A percentile compares a stretch with the other conserved stretches of the same genome.
Conservation (phyloP, 2,113 vertebrate genomes). For the Podiceps cristatus region DNA sequence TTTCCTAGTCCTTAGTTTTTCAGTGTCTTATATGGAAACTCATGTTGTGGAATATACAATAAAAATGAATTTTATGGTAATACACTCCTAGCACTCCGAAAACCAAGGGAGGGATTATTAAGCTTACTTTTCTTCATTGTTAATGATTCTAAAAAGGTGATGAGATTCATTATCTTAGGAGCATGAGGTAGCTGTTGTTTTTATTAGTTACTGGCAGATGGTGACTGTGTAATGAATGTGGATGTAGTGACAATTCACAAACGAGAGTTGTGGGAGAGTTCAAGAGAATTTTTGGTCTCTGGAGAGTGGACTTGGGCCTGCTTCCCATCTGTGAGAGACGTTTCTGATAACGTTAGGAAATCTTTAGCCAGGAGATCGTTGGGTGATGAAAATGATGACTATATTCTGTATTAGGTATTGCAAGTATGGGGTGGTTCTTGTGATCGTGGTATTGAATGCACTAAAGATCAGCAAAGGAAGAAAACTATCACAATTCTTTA, state of each 20-base stretch:
- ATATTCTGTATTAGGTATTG: not conserved
- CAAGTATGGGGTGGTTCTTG: not conserved
- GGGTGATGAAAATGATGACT: not conserved
- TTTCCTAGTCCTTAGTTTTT: not conserved
- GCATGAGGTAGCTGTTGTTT: constrained; percentile 8
- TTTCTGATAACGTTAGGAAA: not conserved
- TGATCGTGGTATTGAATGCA: not conserved
- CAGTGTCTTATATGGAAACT: not conserved
- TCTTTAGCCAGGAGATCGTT: not conserved
- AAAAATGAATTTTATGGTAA: not conserved
- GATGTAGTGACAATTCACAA: constrained; percentile 10
- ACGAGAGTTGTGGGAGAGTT: not conserved
- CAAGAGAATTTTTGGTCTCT: not conserved
- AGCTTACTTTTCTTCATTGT: not conserved
- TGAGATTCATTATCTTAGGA: constrained; percentile 25
- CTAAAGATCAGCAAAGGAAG: not conserved
- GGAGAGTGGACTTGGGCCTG: not conserved
- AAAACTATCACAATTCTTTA: not conserved
- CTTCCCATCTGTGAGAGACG: not conserved
- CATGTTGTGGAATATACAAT: not conserved
- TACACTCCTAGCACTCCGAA: not conserved
- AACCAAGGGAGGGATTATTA: not conserved
- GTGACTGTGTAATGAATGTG: constrained; percentile 24
- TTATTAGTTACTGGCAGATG: constrained; percentile 43
- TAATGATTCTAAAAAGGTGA: constrained; percentile 32